Evolutionary conservation across 2,797 vertebrate species (phyloP).

Genomic region (Sebastes taczanowskii): DNA sequence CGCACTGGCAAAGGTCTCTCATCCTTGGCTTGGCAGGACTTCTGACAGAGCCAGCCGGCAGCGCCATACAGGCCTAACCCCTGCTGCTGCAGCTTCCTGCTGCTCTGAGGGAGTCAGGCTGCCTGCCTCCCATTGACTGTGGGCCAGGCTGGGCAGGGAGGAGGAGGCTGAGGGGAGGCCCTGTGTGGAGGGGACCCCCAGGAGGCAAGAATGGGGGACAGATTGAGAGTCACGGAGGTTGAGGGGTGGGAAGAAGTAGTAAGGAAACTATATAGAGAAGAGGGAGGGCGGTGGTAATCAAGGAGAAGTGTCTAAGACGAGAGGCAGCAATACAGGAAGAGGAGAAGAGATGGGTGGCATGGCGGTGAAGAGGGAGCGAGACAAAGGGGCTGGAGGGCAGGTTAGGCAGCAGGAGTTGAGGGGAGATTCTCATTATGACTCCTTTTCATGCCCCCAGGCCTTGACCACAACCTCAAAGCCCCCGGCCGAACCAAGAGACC

Average conservation of each 20-base stretch:
- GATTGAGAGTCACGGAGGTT: slow-evolving; percentile 25
- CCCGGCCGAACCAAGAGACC: slow-evolving; percentile 61
- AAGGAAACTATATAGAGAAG: slow-evolving; percentile 4
- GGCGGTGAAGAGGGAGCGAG: slow-evolving; percentile 19
- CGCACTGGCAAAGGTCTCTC: slow-evolving; percentile 81
- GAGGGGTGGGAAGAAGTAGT: slow-evolving; percentile 1
- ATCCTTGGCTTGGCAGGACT: slow-evolving; percentile 84
- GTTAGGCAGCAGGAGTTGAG: slow-evolving; percentile 56
- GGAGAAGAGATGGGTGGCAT: slow-evolving; percentile 35
- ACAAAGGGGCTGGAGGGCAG: slow-evolving; percentile 54
- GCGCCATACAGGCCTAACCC: slow-evolving; percentile 74
- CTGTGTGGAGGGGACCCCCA: slow-evolving; percentile 56
- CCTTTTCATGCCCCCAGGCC: slow-evolving; percentile 64
- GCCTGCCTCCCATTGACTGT: slow-evolving; percentile 76
- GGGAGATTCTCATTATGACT: slow-evolving; percentile 65
- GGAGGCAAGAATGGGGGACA: slow-evolving; percentile 29
- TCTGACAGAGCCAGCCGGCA: slow-evolving; percentile 79
- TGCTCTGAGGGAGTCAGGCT: slow-evolving; percentile 72
- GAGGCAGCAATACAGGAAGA: slow-evolving; percentile 4
- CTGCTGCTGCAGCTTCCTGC: slow-evolving; percentile 80
- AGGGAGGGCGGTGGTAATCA: neutral
- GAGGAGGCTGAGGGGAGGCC: slow-evolving; percentile 63
- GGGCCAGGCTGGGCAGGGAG: slow-evolving; percentile 64
- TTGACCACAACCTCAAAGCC: slow-evolving; percentile 71
- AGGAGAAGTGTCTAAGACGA: slow-evolving; percentile 7